Conservation (phyloP, 1,140 invertebrate species). For the Agraylea sexmaculata region DNA sequence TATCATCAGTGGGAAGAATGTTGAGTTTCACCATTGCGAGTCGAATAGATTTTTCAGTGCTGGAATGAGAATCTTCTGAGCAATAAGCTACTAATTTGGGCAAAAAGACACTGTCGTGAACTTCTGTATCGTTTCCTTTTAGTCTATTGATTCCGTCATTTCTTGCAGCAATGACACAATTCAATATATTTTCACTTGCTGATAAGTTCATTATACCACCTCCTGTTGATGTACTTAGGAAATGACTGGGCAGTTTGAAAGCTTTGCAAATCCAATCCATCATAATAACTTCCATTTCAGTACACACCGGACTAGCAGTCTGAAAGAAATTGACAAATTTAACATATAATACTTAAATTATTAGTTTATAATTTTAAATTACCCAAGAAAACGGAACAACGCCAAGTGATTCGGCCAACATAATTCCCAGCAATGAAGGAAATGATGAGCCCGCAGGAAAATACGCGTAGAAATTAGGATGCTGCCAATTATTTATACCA, state of each 20-base stretch:
- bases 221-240: conserved; percentile 46
- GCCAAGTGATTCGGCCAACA: conserved; percentile 84
- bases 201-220: conserved; percentile 73
- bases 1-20: conserved; percentile 77
- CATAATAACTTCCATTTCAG: conserved; percentile 73
- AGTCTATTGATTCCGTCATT: conserved; percentile 60
- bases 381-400: conserved; percentile 95
- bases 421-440: conserved; percentile 86
- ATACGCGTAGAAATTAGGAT: conserved; percentile 92
- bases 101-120: conserved; percentile 58
- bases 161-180: conserved; percentile 69
- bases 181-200: conserved; percentile 79
- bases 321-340: conserved; percentile 20
- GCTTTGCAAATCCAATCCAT: conserved; percentile 52
- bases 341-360: not conserved
- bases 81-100: conserved; percentile 77
- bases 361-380: conserved; percentile 24
- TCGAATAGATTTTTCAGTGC: conserved; percentile 90
- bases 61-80: conserved; percentile 78
- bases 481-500: conserved; percentile 94
- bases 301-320: conserved; percentile 71
- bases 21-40: conserved; percentile 79
- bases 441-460: conserved; percentile 92
- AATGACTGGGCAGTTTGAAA: conserved; percentile 42
- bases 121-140: conserved; percentile 29